Conservation (phyloP, 2,888 invertebrate species). For the Lasiommata megera region DNA sequence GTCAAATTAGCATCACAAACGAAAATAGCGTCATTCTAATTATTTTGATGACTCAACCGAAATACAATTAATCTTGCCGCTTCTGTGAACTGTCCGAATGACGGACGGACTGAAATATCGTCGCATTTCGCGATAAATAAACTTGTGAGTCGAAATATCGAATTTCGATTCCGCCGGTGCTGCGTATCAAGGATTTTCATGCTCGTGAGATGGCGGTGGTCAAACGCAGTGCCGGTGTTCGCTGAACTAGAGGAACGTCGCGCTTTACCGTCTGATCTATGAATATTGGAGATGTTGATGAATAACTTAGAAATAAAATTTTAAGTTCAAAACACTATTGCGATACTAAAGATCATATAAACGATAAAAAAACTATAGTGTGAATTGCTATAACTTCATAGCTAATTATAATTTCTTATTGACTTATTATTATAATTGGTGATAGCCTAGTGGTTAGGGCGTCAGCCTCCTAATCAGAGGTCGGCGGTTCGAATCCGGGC, state of each 20-base stretch:
- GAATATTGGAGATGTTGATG: not conserved
- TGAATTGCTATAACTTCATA: too few species aligned
- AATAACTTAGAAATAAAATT: too few species aligned
- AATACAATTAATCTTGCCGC: conserved; percentile 81
- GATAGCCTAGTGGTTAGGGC: too few species aligned
- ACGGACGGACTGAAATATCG: conserved; percentile 79
- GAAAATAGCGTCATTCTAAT: conserved; percentile 81
- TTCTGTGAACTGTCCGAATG: conserved; percentile 80
- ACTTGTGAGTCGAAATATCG: conserved; percentile 73
- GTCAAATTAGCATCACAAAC: conserved; percentile 81
- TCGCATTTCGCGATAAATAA: conserved; percentile 80
- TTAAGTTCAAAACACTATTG: too few species aligned
- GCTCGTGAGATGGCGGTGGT: conserved; percentile 59
- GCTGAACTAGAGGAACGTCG: not conserved
- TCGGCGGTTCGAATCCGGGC: too few species aligned
- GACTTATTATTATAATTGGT: too few species aligned
- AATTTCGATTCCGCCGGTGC: conserved; percentile 80
- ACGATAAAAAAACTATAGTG: too few species aligned
- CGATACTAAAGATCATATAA: too few species aligned
- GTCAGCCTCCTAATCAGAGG: too few species aligned
- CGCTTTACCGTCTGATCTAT: not conserved
- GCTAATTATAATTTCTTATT: too few species aligned
- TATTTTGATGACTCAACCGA: conserved; percentile 81
- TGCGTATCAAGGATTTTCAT: conserved; percentile 77
- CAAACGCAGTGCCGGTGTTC: conserved; percentile 60